These are phyloP conservation scores for Rhincodon typus DNA, from an alignment of 2,797 vertebrate species.

Conservation along the genomic window DNA sequence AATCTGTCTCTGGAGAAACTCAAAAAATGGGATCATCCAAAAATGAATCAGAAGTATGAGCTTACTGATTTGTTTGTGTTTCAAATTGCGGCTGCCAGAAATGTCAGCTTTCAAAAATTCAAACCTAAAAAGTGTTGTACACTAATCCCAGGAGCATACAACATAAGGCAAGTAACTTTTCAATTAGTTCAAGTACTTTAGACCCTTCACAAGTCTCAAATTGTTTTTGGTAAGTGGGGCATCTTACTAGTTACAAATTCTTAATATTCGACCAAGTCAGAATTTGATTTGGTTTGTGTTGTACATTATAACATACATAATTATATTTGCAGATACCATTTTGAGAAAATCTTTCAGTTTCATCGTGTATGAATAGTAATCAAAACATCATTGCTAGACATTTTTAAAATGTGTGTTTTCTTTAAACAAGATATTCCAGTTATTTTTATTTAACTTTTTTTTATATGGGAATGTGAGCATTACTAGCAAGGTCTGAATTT, in stretches of 20 bases:
- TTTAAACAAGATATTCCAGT: conserved; percentile 2
- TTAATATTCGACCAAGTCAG: background rate
- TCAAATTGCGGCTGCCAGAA: background rate
- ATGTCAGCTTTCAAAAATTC: conserved; percentile 5
- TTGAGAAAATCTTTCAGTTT: background rate
- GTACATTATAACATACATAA: background rate
- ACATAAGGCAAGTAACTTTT: background rate
- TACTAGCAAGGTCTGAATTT: background rate
- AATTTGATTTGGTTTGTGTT: background rate
- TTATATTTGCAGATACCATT: background rate
- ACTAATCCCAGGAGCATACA: background rate
- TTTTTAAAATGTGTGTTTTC: background rate
- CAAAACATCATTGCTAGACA: background rate
- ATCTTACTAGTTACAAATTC: background rate
- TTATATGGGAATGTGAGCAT: background rate
- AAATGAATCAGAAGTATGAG: background rate
- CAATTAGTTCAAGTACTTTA: background rate
- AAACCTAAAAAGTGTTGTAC: background rate
- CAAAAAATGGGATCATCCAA: background rate
- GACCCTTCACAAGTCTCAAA: background rate
- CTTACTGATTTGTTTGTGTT: background rate
- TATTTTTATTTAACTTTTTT: background rate
- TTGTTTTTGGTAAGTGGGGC: background rate
- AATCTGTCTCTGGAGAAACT: conserved; percentile 16
- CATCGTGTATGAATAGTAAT: background rate